phyloP scores from a whole-genome alignment of 2,888 invertebrate species.

The Sinohyriopsis cumingii region DNA sequence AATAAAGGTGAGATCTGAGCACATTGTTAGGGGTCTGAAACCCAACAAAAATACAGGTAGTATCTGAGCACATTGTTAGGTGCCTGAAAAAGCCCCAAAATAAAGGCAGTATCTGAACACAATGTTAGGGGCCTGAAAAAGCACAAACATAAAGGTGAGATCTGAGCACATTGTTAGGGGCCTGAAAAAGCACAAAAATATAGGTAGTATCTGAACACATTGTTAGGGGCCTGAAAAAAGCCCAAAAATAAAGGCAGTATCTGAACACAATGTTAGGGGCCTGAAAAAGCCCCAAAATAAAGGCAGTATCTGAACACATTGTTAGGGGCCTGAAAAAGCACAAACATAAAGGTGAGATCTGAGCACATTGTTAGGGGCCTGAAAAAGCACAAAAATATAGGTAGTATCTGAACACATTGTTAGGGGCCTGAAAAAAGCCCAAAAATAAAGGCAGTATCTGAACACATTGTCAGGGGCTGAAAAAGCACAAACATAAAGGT shows the following conservation, averaged over 20 bases:
- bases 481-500: too few relatives aligned
- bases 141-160: conserved; percentile 32
- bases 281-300: conserved; percentile 50
- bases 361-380: conserved; percentile 17
- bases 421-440: too few relatives aligned
- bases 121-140: conserved; percentile 61
- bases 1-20: conserved; percentile 43
- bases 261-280: conserved; percentile 59
- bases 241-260: conserved; percentile 31
- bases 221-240: too few relatives aligned
- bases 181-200: too few relatives aligned
- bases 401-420: too few relatives aligned
- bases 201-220: conserved; percentile 47
- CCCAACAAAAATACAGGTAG: conserved; percentile 10
- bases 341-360: conserved; percentile 33
- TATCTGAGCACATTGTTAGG: conserved; percentile 63
- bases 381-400: conserved; percentile 8
- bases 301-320: conserved; percentile 58
- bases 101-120: conserved; percentile 54
- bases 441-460: conserved; percentile 33
- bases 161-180: conserved; percentile 19
- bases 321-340: conserved; percentile 56
- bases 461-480: conserved; percentile 62
- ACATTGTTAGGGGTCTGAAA: too few relatives aligned
- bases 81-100: conserved; percentile 47